Evolutionary conservation across 2,797 vertebrate genomes (phyloP).

Genomic region (Choloepus didactylus): DNA sequence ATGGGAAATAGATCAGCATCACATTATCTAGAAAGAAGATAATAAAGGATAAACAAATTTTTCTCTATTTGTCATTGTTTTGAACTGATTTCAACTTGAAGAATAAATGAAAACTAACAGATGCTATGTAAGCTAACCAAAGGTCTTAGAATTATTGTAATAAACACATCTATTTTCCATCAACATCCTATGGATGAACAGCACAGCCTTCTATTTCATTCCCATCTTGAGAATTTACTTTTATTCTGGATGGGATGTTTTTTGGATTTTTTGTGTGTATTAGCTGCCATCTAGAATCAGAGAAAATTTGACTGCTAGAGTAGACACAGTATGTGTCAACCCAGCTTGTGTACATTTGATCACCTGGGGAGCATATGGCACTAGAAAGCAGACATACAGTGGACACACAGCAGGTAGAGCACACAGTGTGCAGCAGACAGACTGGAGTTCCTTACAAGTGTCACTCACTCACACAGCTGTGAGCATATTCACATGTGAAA

Average conservation of each 20-base stretch:
- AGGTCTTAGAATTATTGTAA: conserved; percentile 2
- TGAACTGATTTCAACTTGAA: conserved; percentile 52
- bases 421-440: background rate
- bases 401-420: background rate
- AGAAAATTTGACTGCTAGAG: background rate
- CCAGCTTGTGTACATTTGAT: background rate
- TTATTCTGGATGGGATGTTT: background rate
- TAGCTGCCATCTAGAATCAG: background rate
- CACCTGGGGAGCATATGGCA: background rate
- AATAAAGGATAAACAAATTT: background rate
- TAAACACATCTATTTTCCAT: conserved; percentile 11
- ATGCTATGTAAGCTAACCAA: background rate
- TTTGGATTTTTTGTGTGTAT: background rate
- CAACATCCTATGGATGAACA: background rate
- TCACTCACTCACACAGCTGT: background rate
- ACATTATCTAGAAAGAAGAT: conserved; percentile 27
- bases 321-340: background rate
- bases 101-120: conserved; percentile 14
- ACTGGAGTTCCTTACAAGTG: background rate
- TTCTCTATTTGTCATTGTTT: conserved; percentile 10
- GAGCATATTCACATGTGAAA: background rate
- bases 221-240: background rate
- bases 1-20: conserved; percentile 32
- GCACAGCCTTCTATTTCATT: background rate
- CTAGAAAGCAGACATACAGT: background rate